phyloP scores from a whole-genome alignment of 1,140 invertebrate genomes.

The Saccostrea glomerata region DNA sequence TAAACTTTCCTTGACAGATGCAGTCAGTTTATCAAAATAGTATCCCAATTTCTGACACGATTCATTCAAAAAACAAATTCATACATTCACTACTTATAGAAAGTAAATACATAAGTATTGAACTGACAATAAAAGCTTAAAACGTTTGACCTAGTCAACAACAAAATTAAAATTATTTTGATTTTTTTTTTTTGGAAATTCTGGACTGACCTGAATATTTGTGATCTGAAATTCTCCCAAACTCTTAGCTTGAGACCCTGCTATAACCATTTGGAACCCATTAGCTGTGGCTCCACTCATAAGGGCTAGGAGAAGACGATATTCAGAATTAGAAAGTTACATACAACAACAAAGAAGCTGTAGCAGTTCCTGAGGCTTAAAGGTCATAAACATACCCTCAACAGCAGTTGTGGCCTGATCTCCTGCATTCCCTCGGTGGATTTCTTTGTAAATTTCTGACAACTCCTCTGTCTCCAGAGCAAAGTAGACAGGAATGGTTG shows the following conservation, averaged over 20 bases:
- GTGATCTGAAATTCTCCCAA: conserved; percentile 89
- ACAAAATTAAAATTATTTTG: no score
- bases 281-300: conserved; percentile 93
- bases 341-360: not conserved
- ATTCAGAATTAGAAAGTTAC: not conserved
- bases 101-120: no score
- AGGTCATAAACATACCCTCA: conserved; percentile 79
- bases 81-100: no score
- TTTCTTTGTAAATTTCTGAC: conserved; percentile 87
- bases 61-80: no score
- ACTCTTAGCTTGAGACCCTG: conserved; percentile 84
- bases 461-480: conserved; percentile 86
- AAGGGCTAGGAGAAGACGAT: conserved; percentile 82
- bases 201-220: conserved; percentile 82
- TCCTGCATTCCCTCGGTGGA: conserved; percentile 82
- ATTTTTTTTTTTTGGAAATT: no score
- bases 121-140: no score
- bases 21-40: not conserved
- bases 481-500: conserved; percentile 91
- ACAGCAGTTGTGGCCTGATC: conserved; percentile 84
- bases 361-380: not conserved
- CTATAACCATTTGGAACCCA: conserved; percentile 92
- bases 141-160: no score
- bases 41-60: no score
- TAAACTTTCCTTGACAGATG: no score